Evolutionary conservation across 2,888 invertebrate species (phyloP).

Genomic region (Prostheceraeus crozeri): DNA sequence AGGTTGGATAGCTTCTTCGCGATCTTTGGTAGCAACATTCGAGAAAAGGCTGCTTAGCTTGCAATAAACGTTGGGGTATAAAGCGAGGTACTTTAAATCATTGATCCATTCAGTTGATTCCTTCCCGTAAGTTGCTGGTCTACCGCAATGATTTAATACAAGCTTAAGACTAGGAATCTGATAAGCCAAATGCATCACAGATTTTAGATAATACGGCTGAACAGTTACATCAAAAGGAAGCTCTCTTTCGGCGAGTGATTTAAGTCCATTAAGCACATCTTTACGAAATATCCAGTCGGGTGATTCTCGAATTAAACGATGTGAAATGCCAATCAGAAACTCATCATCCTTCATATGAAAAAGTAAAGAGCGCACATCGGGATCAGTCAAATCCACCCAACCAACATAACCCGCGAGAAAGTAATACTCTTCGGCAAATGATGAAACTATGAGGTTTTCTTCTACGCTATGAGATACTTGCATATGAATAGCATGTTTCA

Average conservation of each 20-base stretch:
- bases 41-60: neutral
- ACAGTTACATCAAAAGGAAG: conserved; percentile 12
- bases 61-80: conserved; percentile 8
- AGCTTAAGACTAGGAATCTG: conserved; percentile 13
- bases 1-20: neutral
- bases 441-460: conserved; percentile 4
- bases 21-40: neutral
- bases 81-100: neutral
- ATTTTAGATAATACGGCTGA: neutral
- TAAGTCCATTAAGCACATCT: no score
- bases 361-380: neutral
- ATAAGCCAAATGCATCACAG: conserved; percentile 17
- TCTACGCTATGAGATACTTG: neutral
- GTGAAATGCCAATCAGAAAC: neutral
- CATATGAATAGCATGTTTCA: neutral
- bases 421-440: conserved; percentile 11
- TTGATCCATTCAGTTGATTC: neutral
- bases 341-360: neutral
- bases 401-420: conserved; percentile 15
- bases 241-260: neutral
- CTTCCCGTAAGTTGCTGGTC: neutral
- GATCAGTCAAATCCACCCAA: conserved; percentile 22
- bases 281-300: neutral
- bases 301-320: neutral
- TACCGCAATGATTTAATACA: conserved; percentile 19